phyloP scores from a whole-genome alignment of 2,113 vertebrate species.

The Chaetura pelagica region DNA sequence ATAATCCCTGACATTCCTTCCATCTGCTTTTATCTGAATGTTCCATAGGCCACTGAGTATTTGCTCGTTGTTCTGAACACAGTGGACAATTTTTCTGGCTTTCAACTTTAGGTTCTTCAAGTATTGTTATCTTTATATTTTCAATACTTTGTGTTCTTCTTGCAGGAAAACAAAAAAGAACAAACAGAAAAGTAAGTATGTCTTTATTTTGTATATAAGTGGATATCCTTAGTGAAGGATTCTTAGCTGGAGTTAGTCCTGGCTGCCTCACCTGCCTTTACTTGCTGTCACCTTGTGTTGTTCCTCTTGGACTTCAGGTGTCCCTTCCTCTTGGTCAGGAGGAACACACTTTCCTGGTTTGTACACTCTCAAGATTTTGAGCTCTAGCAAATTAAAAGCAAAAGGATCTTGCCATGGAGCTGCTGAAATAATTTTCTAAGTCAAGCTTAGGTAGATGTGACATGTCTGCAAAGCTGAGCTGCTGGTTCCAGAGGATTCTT shows the following conservation, averaged over 20 bases:
- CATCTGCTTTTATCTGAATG: neutral
- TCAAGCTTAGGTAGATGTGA: neutral
- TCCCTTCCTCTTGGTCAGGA: neutral
- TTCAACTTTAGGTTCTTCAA: neutral
- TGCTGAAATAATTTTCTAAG: neutral
- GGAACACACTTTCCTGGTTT: neutral
- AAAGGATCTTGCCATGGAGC: neutral
- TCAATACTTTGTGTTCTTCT: conserved; percentile 49
- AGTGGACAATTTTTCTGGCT: neutral
- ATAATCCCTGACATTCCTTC: neutral
- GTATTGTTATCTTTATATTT: neutral
- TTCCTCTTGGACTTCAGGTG: neutral
- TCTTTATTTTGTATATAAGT: neutral
- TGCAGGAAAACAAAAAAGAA: conserved; percentile 99
- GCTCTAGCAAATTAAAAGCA: neutral
- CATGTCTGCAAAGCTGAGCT: neutral
- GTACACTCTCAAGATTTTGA: neutral
- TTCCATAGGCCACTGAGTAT: neutral
- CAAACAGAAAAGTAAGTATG: conserved; percentile 95
- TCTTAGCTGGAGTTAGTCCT: neutral
- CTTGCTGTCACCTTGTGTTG: neutral
- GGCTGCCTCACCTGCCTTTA: neutral
- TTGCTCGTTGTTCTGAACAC: neutral
- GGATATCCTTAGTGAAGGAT: neutral
- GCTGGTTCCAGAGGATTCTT: neutral